Evolutionary conservation across 1,140 invertebrate species (phyloP).

Genomic region (Ooceraea biroi): DNA sequence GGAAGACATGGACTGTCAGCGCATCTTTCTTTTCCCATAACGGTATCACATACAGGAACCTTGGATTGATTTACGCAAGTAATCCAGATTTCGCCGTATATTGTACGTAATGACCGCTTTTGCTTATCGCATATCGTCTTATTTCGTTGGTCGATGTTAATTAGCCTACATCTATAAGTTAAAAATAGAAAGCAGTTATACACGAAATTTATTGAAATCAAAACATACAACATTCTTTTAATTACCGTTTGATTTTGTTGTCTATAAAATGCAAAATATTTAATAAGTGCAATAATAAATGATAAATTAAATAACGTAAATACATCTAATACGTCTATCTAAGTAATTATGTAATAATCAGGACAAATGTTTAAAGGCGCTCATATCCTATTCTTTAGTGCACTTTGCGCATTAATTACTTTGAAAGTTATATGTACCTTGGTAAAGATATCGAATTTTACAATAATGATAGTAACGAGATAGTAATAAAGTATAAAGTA

Average conservation of each 20-base stretch:
- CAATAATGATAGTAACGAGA: neutral
- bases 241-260: too few species aligned
- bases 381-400: too few species aligned
- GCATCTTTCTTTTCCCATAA: constrained; percentile 72
- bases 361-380: too few species aligned
- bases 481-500: constrained; percentile 53
- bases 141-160: neutral
- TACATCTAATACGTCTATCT: too few species aligned
- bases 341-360: too few species aligned
- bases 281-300: too few species aligned
- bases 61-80: constrained; percentile 67
- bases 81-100: constrained; percentile 33
- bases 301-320: too few species aligned
- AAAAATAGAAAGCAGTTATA: neutral
- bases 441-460: neutral
- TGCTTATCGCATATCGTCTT: neutral
- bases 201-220: neutral
- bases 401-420: too few species aligned
- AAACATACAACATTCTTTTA: too few species aligned
- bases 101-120: constrained; percentile 7
- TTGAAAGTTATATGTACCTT: too few species aligned
- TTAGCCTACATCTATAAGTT: neutral
- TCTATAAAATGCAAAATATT: too few species aligned
- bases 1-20: constrained; percentile 64
- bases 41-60: constrained; percentile 47